Conservation (phyloP, 2,113 vertebrate species). For the human region DNA sequence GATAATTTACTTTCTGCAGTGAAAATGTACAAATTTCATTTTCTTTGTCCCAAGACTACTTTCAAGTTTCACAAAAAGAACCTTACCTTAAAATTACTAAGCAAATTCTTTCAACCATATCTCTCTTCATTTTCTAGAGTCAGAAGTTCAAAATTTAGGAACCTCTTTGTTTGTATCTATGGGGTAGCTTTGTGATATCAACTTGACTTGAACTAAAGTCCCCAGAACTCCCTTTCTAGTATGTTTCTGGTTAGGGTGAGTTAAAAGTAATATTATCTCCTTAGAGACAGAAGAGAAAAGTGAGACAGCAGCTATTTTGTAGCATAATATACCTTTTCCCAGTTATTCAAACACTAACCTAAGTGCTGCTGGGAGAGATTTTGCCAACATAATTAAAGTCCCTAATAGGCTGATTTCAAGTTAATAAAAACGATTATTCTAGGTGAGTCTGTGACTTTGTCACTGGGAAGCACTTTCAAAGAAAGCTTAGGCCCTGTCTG, state of each 20-base stretch:
- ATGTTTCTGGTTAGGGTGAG: not conserved
- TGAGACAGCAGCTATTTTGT: not conserved
- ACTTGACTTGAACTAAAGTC: not conserved
- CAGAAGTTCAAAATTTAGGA: conserved; percentile 1
- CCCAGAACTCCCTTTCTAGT: not conserved
- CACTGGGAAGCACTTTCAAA: not conserved
- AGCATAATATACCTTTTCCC: not conserved
- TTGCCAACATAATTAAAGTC: not conserved
- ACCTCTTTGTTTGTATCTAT: not conserved
- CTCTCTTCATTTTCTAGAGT: not conserved
- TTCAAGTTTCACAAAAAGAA: not conserved
- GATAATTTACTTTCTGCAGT: not conserved
- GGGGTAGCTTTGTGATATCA: not conserved
- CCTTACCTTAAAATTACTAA: not conserved
- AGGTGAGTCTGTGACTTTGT: not conserved
- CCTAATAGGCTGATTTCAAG: not conserved
- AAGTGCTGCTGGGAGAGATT: not conserved
- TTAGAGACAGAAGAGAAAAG: not conserved
- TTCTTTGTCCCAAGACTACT: not conserved
- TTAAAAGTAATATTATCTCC: not conserved
- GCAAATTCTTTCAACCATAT: not conserved
- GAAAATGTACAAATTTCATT: not conserved
- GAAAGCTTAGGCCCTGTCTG: not conserved
- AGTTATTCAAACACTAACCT: not conserved
- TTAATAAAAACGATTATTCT: not conserved